Evolutionary conservation across 1,140 invertebrate species (phyloP).

Genomic region (Orussus abietinus): DNA sequence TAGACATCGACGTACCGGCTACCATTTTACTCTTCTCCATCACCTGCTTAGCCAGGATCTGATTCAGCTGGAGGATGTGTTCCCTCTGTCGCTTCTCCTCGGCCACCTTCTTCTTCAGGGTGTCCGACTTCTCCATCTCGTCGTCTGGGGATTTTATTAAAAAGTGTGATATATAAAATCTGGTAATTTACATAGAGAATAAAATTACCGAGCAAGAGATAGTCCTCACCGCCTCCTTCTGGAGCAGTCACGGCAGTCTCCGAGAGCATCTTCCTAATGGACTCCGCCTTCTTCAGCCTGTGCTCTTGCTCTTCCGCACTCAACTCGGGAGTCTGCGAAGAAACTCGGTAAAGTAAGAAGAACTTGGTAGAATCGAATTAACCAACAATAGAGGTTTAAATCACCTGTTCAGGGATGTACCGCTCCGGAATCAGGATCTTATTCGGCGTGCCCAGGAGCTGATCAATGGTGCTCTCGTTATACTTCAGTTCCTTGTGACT

Average conservation of each 20-base stretch:
- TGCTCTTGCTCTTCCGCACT: constrained; percentile 78
- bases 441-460: constrained; percentile 77
- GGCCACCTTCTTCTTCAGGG: constrained; percentile 59
- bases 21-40: constrained; percentile 92
- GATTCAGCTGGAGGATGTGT: constrained; percentile 82
- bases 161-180: background rate
- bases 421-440: constrained; percentile 89
- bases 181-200: constrained; percentile 1
- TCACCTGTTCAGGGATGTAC: constrained; percentile 82
- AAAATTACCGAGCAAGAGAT: constrained; percentile 1
- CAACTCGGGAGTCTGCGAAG: constrained; percentile 64
- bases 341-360: constrained; percentile 3
- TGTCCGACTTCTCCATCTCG: constrained; percentile 42
- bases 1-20: constrained; percentile 65
- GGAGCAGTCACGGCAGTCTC: constrained; percentile 57
- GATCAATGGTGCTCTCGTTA: constrained; percentile 78
- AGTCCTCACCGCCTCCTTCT: constrained; percentile 32
- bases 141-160: constrained; percentile 40
- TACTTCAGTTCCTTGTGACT: constrained; percentile 62
- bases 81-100: constrained; percentile 84
- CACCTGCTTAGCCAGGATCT: constrained; percentile 88
- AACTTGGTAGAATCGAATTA: background rate
- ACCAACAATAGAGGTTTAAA: too few relatives aligned
- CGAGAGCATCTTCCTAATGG: constrained; percentile 85
- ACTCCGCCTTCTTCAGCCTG: constrained; percentile 81